Conservation (phyloP, 2,113 vertebrate species). For the Leptocoma aspasia region DNA sequence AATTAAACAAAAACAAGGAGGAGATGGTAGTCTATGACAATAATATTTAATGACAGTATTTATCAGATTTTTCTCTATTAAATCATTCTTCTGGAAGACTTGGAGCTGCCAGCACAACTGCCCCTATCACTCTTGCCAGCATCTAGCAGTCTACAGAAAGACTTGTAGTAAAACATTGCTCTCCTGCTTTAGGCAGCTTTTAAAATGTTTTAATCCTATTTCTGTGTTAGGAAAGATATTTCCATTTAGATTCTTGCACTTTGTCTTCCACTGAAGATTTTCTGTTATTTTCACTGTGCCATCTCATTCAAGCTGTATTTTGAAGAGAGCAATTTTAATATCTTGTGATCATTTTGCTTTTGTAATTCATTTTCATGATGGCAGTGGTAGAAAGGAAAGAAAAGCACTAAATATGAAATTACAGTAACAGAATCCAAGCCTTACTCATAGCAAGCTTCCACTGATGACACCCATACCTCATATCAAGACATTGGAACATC, state of each 20-base stretch:
- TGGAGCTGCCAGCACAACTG: not conserved
- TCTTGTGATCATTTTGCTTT: not conserved
- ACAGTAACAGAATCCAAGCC: not conserved
- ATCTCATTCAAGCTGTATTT: conserved; percentile 9
- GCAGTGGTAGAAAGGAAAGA: not conserved
- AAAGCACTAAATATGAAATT: conserved; percentile 20
- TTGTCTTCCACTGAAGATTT: not conserved
- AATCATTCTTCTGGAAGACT: not conserved
- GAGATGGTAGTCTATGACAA: not conserved
- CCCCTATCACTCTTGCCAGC: not conserved
- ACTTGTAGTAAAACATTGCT: not conserved
- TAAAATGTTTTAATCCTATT: not conserved
- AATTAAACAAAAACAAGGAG: not conserved
- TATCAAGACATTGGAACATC: not conserved
- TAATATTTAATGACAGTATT: not conserved
- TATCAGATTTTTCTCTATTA: not conserved
- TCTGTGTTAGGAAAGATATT: conserved; percentile 38
- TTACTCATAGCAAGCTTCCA: not conserved
- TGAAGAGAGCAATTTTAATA: conserved; percentile 54
- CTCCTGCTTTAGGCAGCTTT: not conserved
- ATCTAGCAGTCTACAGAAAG: not conserved
- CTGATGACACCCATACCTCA: not conserved
- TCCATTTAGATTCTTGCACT: conserved; percentile 1
- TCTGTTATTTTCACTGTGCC: conserved; percentile 24
- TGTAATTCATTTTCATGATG: conserved; percentile 45